A percentile compares a stretch with the other conserved stretches of the same genome.
Evolutionary conservation across 2,888 invertebrate species (phyloP).

Genomic region (Acleris sparsana): DNA sequence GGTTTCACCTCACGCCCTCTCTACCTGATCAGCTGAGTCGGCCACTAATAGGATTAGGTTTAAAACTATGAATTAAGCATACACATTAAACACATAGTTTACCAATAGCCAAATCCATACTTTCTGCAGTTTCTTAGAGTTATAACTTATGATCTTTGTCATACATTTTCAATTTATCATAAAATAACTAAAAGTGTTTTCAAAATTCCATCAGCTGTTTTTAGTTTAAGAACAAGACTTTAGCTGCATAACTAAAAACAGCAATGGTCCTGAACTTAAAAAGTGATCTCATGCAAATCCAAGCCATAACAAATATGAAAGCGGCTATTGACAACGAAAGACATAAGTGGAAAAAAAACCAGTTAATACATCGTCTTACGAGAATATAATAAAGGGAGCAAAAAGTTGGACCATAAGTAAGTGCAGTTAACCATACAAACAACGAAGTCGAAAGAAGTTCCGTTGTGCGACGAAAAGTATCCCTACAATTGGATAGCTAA

Average conservation of each 20-base stretch:
- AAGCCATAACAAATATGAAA: background rate
- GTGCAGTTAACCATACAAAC: no score
- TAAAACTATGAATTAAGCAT: background rate
- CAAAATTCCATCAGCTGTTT: no score
- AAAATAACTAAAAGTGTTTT: no score
- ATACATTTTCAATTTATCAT: background rate
- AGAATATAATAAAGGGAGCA: no score
- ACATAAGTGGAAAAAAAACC: no score
- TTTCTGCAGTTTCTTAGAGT: background rate
- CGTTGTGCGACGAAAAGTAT: no score
- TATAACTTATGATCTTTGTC: background rate
- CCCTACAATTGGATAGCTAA: no score
- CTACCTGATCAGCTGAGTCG: background rate
- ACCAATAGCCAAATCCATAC: conserved; percentile 9
- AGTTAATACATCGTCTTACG: no score
- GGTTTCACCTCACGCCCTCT: conserved; percentile 9
- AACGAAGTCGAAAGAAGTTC: no score
- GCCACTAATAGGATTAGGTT: conserved; percentile 10
- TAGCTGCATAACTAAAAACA: background rate
- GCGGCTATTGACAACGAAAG: conserved; percentile 10
- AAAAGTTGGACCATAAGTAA: no score
- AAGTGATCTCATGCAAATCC: background rate
- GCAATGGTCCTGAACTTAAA: background rate
- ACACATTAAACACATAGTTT: background rate
- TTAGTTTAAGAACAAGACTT: background rate